phyloP scores from a whole-genome alignment of 2,888 invertebrate genomes.

The Platypus cylindrus region DNA sequence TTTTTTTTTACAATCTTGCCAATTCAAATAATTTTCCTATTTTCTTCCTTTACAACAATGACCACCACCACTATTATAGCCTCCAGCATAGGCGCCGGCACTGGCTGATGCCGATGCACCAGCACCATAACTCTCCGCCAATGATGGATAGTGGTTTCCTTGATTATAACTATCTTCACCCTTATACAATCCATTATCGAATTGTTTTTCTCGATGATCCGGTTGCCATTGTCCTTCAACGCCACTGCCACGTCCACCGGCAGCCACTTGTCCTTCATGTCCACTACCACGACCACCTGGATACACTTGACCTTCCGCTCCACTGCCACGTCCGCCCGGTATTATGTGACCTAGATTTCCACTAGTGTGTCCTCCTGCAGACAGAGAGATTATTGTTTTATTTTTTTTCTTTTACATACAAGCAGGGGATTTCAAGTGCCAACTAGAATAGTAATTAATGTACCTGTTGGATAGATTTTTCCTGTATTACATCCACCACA shows the following conservation, averaged over 20 bases:
- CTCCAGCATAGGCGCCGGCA: constrained; percentile 5
- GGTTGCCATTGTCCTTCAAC: constrained; percentile 23
- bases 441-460: neutral
- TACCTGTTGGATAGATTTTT: too few relatives aligned
- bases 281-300: constrained; percentile 10
- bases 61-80: neutral
- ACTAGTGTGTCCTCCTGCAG: constrained; percentile 3
- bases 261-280: constrained; percentile 13
- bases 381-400: neutral
- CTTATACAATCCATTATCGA: constrained; percentile 28
- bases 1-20: too few relatives aligned
- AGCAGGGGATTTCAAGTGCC: neutral
- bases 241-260: constrained; percentile 18
- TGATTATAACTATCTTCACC: constrained; percentile 10
- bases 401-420: neutral
- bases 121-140: constrained; percentile 4
- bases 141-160: constrained; percentile 19
- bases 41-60: neutral
- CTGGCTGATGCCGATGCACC: constrained; percentile 2
- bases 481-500: too few relatives aligned
- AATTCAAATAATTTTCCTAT: neutral
- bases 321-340: constrained; percentile 6
- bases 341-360: constrained; percentile 6
- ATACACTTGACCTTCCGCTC: constrained; percentile 5
- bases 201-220: constrained; percentile 24